Conservation (phyloP, 2,113 vertebrate species). For the Neogobius melanostomus region DNA sequence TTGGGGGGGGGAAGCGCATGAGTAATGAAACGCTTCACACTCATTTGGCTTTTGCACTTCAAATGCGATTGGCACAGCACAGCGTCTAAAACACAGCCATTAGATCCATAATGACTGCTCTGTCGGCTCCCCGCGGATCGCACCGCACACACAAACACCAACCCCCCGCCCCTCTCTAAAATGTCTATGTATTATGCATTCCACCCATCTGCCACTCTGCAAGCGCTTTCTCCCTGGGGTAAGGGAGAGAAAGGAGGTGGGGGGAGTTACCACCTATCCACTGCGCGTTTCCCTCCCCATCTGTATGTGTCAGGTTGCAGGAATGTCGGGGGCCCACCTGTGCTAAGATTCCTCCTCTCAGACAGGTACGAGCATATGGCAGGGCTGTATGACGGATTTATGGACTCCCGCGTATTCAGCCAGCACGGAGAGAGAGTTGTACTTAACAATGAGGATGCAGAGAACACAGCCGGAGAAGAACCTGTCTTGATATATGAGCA, state of each 20-base stretch:
- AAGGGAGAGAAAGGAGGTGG: constrained; percentile 50
- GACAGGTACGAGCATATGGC: constrained; percentile 69
- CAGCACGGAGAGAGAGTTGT: neutral
- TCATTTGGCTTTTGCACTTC: constrained; percentile 74
- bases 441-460: constrained; percentile 14
- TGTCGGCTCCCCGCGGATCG: constrained; percentile 65
- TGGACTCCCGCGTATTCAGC: constrained; percentile 32
- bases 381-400: constrained; percentile 64
- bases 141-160: constrained; percentile 33
- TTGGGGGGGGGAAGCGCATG: constrained; percentile 22
- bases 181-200: constrained; percentile 81
- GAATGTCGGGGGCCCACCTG: constrained; percentile 71
- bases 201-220: constrained; percentile 79
- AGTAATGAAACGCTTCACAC: constrained; percentile 76
- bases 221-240: constrained; percentile 72
- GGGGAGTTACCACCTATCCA: constrained; percentile 10
- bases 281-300: constrained; percentile 19
- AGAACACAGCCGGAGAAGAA: constrained; percentile 11
- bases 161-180: constrained; percentile 53
- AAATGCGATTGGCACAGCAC: constrained; percentile 69
- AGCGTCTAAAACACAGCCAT: constrained; percentile 77
- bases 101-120: constrained; percentile 80
- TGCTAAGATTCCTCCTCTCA: constrained; percentile 55
- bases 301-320: constrained; percentile 57
- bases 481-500: constrained; percentile 9